A percentile compares a stretch with the other conserved stretches of the same genome.
phyloP scores from a whole-genome alignment of 2,888 invertebrate species.

The Epistrophe grossulariae region DNA sequence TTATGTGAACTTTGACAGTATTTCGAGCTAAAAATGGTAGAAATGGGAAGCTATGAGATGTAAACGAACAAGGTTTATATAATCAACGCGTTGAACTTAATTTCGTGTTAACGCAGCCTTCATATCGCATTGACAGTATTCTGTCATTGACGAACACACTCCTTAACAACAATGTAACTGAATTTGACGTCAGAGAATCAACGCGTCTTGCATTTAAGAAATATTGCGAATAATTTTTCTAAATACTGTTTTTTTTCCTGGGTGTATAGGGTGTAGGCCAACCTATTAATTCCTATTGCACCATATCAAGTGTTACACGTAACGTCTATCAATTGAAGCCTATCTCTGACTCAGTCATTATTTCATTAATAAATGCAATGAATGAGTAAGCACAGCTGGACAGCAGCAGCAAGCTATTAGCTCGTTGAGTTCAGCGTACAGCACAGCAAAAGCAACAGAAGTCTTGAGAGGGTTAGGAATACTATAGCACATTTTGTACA shows the following conservation, averaged over 20 bases:
- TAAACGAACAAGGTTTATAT: no score
- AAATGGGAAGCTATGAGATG: no score
- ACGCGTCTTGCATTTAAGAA: no score
- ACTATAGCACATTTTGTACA: conserved; percentile 34
- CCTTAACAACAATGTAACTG: no score
- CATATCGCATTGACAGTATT: no score
- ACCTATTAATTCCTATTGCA: conserved; percentile 41
- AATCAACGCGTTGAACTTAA: no score
- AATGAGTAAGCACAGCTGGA: conserved; percentile 70
- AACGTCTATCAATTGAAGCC: conserved; percentile 67
- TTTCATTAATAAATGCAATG: conserved; percentile 65
- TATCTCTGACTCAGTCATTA: conserved; percentile 51
- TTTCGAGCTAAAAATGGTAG: no score
- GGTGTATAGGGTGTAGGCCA: background rate
- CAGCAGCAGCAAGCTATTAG: conserved; percentile 11
- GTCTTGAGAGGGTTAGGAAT: conserved; percentile 29
- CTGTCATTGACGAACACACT: no score
- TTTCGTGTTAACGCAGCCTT: no score
- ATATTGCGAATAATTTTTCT: no score
- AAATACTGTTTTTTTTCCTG: background rate
- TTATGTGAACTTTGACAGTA: no score
- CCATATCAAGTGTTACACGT: conserved; percentile 56
- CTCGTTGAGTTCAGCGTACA: background rate
- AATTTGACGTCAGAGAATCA: no score
- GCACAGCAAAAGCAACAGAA: conserved; percentile 1